Conservation (phyloP, 1,140 invertebrate species). For the Drosophila serrata region DNA sequence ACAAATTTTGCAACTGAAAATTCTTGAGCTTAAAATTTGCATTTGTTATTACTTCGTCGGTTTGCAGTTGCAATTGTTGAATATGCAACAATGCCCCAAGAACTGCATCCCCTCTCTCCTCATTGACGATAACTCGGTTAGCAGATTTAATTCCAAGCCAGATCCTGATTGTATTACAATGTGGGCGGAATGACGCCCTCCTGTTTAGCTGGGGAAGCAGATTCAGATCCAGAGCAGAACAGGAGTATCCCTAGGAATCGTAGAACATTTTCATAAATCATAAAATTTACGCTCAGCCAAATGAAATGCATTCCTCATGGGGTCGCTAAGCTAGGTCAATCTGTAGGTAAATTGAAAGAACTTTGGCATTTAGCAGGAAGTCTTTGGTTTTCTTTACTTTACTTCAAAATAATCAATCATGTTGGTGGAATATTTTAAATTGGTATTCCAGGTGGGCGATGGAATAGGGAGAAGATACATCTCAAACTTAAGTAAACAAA, state of each 20-base stretch:
- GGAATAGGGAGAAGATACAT: not conserved
- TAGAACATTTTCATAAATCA: slow-evolving; percentile 66
- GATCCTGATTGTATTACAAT: slow-evolving; percentile 71
- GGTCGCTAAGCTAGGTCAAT: slow-evolving; percentile 10
- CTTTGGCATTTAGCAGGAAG: slow-evolving; percentile 11
- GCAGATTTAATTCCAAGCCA: slow-evolving; percentile 71
- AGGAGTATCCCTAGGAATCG: slow-evolving; percentile 24
- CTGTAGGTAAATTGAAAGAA: slow-evolving; percentile 4
- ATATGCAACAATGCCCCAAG: slow-evolving; percentile 70
- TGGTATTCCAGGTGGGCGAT: not conserved
- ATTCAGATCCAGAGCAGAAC: not conserved
- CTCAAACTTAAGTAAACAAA: not conserved
- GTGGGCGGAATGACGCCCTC: slow-evolving; percentile 42
- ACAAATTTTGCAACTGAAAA: slow-evolving; percentile 67
- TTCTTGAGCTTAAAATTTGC: slow-evolving; percentile 81
- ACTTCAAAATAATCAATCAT: slow-evolving; percentile 14
- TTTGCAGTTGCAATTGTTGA: slow-evolving; percentile 75
- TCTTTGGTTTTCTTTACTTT: not conserved
- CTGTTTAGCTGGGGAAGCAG: slow-evolving; percentile 21
- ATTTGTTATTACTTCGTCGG: slow-evolving; percentile 82
- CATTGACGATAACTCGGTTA: slow-evolving; percentile 45
- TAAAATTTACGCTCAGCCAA: slow-evolving; percentile 43
- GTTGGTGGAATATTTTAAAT: not conserved
- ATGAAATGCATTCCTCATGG: slow-evolving; percentile 35
- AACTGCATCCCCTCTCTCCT: not conserved